A percentile compares a stretch with the other conserved stretches of the same genome.
Conservation (phyloP, 2,797 vertebrate species). For the Spatula versicolor region DNA sequence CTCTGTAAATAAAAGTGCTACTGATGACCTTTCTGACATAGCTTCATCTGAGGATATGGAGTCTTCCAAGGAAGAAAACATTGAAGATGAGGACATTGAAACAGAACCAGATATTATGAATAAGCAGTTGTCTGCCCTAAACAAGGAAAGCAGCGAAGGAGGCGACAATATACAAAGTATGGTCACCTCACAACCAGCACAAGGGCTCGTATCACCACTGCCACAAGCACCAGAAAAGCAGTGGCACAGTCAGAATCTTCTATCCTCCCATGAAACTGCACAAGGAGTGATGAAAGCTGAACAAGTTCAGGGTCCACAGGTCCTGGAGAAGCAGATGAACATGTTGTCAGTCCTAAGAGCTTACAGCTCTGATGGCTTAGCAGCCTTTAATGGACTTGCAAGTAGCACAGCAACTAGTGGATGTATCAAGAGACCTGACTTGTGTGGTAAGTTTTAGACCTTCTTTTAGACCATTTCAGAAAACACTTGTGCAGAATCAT, state of each 20-base stretch:
- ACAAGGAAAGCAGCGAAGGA: slow-evolving; percentile 79
- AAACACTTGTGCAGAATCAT: slow-evolving; percentile 68
- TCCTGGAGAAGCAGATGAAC: slow-evolving; percentile 94
- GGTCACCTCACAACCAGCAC: slow-evolving; percentile 76
- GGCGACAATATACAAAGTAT: slow-evolving; percentile 75
- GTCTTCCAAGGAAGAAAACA: slow-evolving; percentile 86
- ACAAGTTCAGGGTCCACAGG: slow-evolving; percentile 81
- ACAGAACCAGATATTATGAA: slow-evolving; percentile 83
- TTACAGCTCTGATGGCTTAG: slow-evolving; percentile 94
- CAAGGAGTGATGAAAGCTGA: slow-evolving; percentile 89
- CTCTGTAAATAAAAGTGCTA: slow-evolving; percentile 74
- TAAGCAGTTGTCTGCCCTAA: slow-evolving; percentile 73
- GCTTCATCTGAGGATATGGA: slow-evolving; percentile 89
- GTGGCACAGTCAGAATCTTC: slow-evolving; percentile 88
- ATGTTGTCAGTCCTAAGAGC: slow-evolving; percentile 96
- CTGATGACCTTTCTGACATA: slow-evolving; percentile 88
- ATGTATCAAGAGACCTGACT: slow-evolving; percentile 95
- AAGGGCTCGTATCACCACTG: slow-evolving; percentile 78
- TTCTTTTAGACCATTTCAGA: slow-evolving; percentile 77
- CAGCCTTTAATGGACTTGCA: slow-evolving; percentile 93
- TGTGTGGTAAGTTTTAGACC: slow-evolving; percentile 93
- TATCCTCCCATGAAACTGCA: slow-evolving; percentile 84
- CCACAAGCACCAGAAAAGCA: slow-evolving; percentile 86
- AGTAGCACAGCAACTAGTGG: slow-evolving; percentile 85
- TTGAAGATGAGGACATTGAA: slow-evolving; percentile 84